Conservation (phyloP, 2,113 vertebrate species). For the Halichoeres trimaculatus region DNA sequence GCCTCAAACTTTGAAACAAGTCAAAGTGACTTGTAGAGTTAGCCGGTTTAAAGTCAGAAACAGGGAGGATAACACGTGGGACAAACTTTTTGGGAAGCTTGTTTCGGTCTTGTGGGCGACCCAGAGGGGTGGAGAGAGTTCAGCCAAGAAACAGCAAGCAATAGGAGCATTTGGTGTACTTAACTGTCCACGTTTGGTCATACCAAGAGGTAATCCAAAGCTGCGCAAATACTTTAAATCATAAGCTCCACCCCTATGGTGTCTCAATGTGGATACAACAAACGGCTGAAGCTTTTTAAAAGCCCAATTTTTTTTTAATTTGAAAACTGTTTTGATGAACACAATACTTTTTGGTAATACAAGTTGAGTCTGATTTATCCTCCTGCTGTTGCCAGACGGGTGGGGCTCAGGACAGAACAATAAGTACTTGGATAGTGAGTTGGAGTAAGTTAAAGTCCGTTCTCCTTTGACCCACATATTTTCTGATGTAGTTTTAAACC, state of each 20-base stretch:
- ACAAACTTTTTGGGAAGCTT: constrained; percentile 3
- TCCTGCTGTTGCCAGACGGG: background rate
- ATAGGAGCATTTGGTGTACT: too few relatives aligned
- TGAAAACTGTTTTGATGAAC: too few relatives aligned
- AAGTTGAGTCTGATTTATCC: constrained; percentile 7
- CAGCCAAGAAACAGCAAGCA: background rate
- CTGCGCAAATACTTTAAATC: too few relatives aligned
- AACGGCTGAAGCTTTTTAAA: too few relatives aligned
- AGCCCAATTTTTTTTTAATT: too few relatives aligned
- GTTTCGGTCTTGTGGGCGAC: constrained; percentile 5
- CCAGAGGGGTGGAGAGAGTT: constrained; percentile 18
- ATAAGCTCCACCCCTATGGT: constrained; percentile 25
- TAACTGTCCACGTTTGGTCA: too few relatives aligned
- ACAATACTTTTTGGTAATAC: too few relatives aligned
- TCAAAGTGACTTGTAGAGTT: background rate
- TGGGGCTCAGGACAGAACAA: background rate
- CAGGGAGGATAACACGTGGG: background rate
- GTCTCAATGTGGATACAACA: too few relatives aligned
- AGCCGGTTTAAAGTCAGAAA: background rate
- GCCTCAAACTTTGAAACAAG: background rate
- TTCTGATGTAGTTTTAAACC: background rate
- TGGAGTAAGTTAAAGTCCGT: background rate
- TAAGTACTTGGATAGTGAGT: background rate
- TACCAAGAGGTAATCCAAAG: too few relatives aligned
- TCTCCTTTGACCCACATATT: background rate